Percentiles rank a stretch among this genome's conserved stretches.
Evolutionary conservation across 2,888 invertebrate genomes (phyloP).

Genomic region (Drosophila testacea): DNA sequence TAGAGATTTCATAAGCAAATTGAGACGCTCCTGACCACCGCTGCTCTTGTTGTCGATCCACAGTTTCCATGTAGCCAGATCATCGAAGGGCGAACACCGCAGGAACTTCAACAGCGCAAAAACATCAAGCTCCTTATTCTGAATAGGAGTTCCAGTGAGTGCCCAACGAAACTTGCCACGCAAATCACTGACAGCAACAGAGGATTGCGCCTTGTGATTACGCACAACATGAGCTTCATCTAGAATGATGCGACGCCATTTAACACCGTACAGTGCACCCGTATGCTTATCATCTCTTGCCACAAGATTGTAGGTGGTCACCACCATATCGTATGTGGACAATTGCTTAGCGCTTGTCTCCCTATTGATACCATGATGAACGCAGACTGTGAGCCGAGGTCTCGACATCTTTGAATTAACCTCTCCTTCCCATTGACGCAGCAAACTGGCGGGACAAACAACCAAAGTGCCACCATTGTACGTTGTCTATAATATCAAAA

Average conservation of each 20-base stretch:
- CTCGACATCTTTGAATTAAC: conserved; percentile 88
- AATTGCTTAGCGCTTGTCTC: conserved; percentile 88
- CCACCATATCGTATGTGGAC: conserved; percentile 91
- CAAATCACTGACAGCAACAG: conserved; percentile 88
- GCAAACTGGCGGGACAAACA: conserved; percentile 95
- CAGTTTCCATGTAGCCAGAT: conserved; percentile 94
- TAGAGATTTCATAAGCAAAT: conserved; percentile 92
- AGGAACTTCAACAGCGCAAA: conserved; percentile 94
- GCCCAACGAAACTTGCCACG: conserved; percentile 89
- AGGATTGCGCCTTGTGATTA: conserved; percentile 92
- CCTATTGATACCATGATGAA: conserved; percentile 94
- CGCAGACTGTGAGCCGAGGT: conserved; percentile 87
- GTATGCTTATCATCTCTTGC: conserved; percentile 87
- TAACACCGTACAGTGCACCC: conserved; percentile 89
- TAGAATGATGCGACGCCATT: conserved; percentile 94
- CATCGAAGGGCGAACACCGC: conserved; percentile 94
- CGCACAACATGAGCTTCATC: conserved; percentile 98
- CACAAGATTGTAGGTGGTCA: conserved; percentile 94
- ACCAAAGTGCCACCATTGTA: conserved; percentile 92
- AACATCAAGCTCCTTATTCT: conserved; percentile 95
- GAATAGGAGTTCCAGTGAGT: conserved; percentile 97
- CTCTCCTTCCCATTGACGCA: conserved; percentile 96
- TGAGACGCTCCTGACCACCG: conserved; percentile 93
- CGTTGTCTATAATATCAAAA: conserved; percentile 74
- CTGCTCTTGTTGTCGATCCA: conserved; percentile 95